These are phyloP conservation scores for Euura saliciscinereae DNA, from an alignment of 1,140 invertebrate genomes.

Conservation along the genomic window DNA sequence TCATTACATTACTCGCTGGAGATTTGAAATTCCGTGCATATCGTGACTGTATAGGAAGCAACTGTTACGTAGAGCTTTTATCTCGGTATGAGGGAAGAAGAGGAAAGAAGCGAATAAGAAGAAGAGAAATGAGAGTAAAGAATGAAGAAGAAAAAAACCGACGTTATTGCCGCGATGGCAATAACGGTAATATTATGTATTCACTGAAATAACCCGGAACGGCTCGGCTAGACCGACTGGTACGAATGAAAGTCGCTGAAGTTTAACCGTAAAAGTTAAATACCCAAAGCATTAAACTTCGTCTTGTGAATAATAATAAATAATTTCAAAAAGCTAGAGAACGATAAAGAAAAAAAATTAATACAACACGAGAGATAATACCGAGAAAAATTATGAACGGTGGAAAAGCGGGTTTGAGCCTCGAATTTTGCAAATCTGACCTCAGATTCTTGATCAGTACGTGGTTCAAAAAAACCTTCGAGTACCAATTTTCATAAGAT, in stretches of 20 bases:
- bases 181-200: background rate
- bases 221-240: background rate
- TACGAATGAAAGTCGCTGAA: background rate
- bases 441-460: too few species aligned
- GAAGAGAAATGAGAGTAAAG: too few species aligned
- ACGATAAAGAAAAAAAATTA: background rate
- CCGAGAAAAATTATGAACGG: too few species aligned
- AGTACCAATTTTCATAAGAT: too few species aligned
- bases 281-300: background rate
- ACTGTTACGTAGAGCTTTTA: too few species aligned
- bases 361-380: too few species aligned
- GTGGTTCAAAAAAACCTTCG: too few species aligned
- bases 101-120: too few species aligned
- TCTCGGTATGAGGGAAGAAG: too few species aligned
- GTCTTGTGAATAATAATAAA: background rate
- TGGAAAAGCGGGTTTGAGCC: too few species aligned
- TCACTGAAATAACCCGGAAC: background rate
- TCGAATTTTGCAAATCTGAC: too few species aligned
- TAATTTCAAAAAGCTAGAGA: background rate
- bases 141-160: background rate
- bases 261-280: slow-evolving; percentile 2
- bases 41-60: background rate
- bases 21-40: background rate
- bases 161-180: background rate
- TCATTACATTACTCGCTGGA: slow-evolving; percentile 3